Evolutionary conservation across 1,140 invertebrate species (phyloP).

Genomic region (Hycleus phaleratus): DNA sequence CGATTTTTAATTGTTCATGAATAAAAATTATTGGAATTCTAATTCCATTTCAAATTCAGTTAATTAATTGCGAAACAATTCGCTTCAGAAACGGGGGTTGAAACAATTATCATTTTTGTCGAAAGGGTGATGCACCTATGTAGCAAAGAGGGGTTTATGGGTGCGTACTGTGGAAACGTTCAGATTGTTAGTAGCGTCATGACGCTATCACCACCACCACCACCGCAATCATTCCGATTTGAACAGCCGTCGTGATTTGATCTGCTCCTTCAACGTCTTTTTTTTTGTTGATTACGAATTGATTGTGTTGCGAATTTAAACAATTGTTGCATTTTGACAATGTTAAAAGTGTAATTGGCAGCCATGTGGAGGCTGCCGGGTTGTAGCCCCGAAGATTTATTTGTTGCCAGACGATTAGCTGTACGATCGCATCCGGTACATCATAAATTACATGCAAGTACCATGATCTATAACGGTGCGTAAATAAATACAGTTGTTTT

Average conservation of each 20-base stretch:
- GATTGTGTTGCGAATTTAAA: slow-evolving; percentile 1
- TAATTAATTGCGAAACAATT: too few relatives aligned
- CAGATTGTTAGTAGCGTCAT: background rate
- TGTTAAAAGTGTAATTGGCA: slow-evolving; percentile 29
- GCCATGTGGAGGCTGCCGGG: slow-evolving; percentile 42
- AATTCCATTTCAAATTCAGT: too few relatives aligned
- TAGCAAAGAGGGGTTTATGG: too few relatives aligned
- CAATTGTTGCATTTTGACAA: slow-evolving; percentile 6
- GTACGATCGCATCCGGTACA: slow-evolving; percentile 34
- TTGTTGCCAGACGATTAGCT: slow-evolving; percentile 35
- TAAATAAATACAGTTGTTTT: background rate
- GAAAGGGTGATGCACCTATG: too few relatives aligned
- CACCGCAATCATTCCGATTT: background rate
- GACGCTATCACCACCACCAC: background rate
- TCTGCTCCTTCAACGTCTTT: background rate
- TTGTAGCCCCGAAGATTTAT: slow-evolving; percentile 38
- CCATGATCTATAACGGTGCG: slow-evolving; percentile 46
- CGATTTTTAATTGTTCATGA: too few relatives aligned
- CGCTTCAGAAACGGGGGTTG: too few relatives aligned
- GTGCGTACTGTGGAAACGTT: too few relatives aligned
- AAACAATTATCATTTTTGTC: too few relatives aligned
- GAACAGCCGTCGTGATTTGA: background rate
- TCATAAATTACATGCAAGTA: slow-evolving; percentile 35
- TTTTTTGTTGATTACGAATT: background rate
- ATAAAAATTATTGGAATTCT: too few relatives aligned